These are phyloP conservation scores for Echiichthys vipera DNA, from an alignment of 2,797 vertebrate genomes.

Conservation along the genomic window DNA sequence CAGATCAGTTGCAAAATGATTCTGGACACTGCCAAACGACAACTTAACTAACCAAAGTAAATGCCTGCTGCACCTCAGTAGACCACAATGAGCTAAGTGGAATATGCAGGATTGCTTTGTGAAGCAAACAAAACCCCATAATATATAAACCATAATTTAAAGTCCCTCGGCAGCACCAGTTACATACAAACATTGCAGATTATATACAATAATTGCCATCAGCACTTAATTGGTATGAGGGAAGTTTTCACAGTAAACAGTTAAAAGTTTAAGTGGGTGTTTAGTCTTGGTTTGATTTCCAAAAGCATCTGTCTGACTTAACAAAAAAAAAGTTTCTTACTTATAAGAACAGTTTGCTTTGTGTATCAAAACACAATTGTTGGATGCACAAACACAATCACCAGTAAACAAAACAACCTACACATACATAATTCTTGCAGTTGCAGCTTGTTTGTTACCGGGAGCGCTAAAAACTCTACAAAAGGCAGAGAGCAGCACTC, in stretches of 20 bases:
- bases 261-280: neutral
- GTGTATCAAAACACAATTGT: slow-evolving; percentile 9
- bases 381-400: slow-evolving; percentile 21
- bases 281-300: neutral
- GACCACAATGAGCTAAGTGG: neutral
- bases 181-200: neutral
- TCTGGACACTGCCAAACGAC: neutral
- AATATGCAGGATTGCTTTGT: neutral
- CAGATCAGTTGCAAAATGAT: neutral
- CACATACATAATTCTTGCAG: slow-evolving; percentile 3
- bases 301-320: slow-evolving; percentile 10
- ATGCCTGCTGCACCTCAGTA: neutral
- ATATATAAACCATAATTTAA: too few relatives aligned
- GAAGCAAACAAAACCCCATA: neutral
- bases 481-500: slow-evolving; percentile 31
- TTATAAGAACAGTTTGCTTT: neutral
- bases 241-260: neutral
- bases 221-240: neutral
- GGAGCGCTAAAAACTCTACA: slow-evolving; percentile 37
- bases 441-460: neutral
- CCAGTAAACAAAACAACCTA: slow-evolving; percentile 26
- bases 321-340: slow-evolving; percentile 2
- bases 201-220: neutral
- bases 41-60: neutral
- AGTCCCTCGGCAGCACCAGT: neutral